A percentile compares a stretch with the other conserved stretches of the same genome.
These are phyloP conservation scores for Aleiodes testaceus DNA, from an alignment of 2,888 invertebrate genomes.

Conservation along the genomic window DNA sequence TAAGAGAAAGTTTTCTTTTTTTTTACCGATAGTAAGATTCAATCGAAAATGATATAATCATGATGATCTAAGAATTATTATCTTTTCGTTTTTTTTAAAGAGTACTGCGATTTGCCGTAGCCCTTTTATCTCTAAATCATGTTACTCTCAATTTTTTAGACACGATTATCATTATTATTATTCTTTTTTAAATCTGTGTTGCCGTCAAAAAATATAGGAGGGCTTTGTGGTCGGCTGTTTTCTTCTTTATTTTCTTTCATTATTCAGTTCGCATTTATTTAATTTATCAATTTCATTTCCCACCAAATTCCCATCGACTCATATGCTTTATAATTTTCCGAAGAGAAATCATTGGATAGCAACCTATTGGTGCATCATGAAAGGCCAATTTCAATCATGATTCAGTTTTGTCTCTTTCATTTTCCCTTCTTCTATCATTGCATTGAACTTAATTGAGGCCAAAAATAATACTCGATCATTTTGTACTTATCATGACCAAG, in stretches of 20 bases:
- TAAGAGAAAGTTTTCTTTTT: slow-evolving; percentile 53
- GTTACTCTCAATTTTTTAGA: slow-evolving; percentile 25
- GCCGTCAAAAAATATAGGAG: slow-evolving; percentile 1
- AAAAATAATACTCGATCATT: slow-evolving; percentile 43
- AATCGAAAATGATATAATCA: slow-evolving; percentile 60
- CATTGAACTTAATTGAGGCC: slow-evolving; percentile 43
- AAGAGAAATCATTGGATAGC: slow-evolving; percentile 38
- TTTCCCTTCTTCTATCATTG: slow-evolving; percentile 36
- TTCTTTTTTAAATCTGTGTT: background rate
- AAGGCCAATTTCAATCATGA: slow-evolving; percentile 52
- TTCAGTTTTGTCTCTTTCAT: slow-evolving; percentile 46
- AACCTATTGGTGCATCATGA: slow-evolving; percentile 51
- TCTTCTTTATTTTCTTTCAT: slow-evolving; percentile 33
- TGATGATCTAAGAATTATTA: slow-evolving; percentile 57
- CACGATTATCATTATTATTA: slow-evolving; percentile 16
- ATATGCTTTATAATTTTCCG: slow-evolving; percentile 11
- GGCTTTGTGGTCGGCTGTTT: slow-evolving; percentile 29
- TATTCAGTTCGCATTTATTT: slow-evolving; percentile 33
- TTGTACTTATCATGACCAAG: slow-evolving; percentile 28
- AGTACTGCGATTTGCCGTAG: slow-evolving; percentile 19
- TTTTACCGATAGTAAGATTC: slow-evolving; percentile 62
- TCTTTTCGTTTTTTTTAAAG: slow-evolving; percentile 33
- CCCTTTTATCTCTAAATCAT: slow-evolving; percentile 25
- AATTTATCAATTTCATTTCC: slow-evolving; percentile 36
- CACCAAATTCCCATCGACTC: slow-evolving; percentile 32